Conservation (phyloP, 2,797 vertebrate species). For the Aulostomus chinensis region DNA sequence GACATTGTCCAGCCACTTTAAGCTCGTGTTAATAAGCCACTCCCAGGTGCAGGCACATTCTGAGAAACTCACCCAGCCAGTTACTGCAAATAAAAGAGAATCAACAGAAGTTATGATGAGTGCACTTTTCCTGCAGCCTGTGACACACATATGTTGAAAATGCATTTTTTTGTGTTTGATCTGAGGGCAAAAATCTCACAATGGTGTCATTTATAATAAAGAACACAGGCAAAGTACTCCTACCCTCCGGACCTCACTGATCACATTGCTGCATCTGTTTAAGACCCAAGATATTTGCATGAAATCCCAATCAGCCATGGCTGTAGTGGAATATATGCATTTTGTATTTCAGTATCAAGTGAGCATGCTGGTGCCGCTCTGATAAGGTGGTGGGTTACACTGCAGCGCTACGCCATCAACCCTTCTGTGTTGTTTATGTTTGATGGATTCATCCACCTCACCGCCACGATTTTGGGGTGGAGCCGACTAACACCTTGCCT, state of each 20-base stretch:
- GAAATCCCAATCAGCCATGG: conserved; percentile 39
- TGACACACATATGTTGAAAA: conserved; percentile 1
- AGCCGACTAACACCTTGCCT: conserved; percentile 20
- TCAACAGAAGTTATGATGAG: conserved; percentile 25
- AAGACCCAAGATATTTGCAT: conserved; percentile 44
- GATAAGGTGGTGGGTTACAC: background rate
- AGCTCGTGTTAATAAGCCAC: conserved; percentile 64
- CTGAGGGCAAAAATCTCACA: conserved; percentile 28
- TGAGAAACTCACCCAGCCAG: conserved; percentile 61
- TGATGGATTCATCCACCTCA: conserved; percentile 10
- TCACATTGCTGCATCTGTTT: conserved; percentile 38
- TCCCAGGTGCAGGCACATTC: conserved; percentile 54
- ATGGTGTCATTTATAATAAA: conserved; percentile 63
- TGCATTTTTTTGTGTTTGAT: conserved; percentile 26
- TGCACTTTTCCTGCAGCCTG: conserved; percentile 5
- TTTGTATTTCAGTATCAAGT: conserved; percentile 22
- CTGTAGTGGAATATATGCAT: conserved; percentile 29
- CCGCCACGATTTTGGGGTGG: conserved; percentile 11
- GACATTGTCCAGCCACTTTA: conserved; percentile 65
- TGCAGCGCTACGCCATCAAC: background rate
- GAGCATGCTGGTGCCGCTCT: background rate
- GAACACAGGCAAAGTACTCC: conserved; percentile 34
- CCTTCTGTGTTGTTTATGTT: conserved; percentile 9
- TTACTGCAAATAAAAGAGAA: conserved; percentile 54
- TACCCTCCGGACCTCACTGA: conserved; percentile 32